These are phyloP conservation scores for Dryocosmus kuriphilus DNA, from an alignment of 2,888 invertebrate species.

Conservation along the genomic window DNA sequence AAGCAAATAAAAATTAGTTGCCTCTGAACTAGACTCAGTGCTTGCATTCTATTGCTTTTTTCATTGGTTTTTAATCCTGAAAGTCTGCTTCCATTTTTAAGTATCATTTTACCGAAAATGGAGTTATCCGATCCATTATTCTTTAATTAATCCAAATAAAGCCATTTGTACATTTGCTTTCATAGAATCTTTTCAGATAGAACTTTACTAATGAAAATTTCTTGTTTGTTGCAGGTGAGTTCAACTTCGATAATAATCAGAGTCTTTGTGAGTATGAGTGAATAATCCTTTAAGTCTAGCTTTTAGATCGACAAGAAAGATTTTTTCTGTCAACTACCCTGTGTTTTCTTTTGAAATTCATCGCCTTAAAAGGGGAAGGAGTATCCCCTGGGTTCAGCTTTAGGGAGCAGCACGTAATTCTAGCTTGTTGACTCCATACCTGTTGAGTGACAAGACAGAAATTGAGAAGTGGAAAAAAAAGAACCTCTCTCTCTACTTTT, in stretches of 20 bases:
- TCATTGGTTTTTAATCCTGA: background rate
- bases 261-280: constrained; percentile 5
- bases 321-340: background rate
- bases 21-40: background rate
- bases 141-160: background rate
- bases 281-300: background rate
- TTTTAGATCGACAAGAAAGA: background rate
- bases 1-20: constrained; percentile 27
- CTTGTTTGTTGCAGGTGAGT: constrained; percentile 25
- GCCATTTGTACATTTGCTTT: background rate
- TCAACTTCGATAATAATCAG: background rate
- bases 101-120: background rate
- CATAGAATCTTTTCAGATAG: background rate
- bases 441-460: constrained; percentile 34
- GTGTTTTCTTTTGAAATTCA: constrained; percentile 35
- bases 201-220: background rate
- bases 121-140: background rate
- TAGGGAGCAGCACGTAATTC: constrained; percentile 11
- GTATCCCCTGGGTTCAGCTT: constrained; percentile 3
- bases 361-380: background rate
- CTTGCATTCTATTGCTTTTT: background rate
- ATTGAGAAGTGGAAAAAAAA: background rate
- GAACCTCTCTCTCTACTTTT: background rate
- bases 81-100: background rate
- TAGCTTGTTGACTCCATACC: constrained; percentile 25